phyloP scores from a whole-genome alignment of 1,140 invertebrate species.

The Leptonema lineaticorne region DNA sequence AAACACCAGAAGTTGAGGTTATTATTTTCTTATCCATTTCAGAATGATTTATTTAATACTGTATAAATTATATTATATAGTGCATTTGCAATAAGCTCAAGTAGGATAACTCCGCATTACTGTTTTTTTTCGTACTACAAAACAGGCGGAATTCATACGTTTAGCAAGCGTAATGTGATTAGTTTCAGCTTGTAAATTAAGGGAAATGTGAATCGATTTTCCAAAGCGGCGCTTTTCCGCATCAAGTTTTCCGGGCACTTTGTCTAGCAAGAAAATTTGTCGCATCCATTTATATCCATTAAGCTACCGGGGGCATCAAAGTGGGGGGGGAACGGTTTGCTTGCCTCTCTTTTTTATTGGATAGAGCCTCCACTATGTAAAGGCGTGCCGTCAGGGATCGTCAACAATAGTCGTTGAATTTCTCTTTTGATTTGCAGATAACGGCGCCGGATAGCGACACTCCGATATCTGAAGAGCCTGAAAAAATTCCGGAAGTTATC shows the following conservation, averaged over 20 bases:
- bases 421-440: conserved; percentile 45
- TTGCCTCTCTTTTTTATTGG: conserved; percentile 4
- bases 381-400: not conserved
- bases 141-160: no score
- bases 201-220: conserved; percentile 21
- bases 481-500: conserved; percentile 39
- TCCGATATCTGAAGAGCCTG: conserved; percentile 17
- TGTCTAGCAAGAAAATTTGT: conserved; percentile 27
- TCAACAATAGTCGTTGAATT: not conserved
- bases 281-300: conserved; percentile 31
- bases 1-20: conserved; percentile 38
- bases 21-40: not conserved
- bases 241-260: conserved; percentile 26
- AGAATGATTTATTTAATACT: not conserved
- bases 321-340: not conserved
- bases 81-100: no score
- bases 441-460: conserved; percentile 37
- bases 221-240: conserved; percentile 10
- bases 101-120: no score
- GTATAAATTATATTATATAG: no score
- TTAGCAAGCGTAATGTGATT: conserved; percentile 14
- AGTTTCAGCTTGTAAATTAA: conserved; percentile 16
- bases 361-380: conserved; percentile 6
- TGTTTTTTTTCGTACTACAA: no score
- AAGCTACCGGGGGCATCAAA: conserved; percentile 3